Conservation (phyloP, 2,888 invertebrate species). For the Mallateleia sp. region DNA sequence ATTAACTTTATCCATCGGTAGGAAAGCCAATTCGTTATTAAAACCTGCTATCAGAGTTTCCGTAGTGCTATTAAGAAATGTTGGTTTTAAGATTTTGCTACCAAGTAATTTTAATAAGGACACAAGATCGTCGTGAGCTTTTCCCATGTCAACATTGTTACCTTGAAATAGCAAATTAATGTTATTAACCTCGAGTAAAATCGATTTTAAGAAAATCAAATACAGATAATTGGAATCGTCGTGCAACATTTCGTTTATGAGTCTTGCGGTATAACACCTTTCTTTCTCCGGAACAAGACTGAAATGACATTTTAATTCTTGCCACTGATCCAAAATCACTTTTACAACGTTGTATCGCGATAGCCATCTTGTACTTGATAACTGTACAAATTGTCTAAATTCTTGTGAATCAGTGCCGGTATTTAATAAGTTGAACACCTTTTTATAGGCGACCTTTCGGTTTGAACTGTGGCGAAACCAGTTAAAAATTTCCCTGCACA, state of each 20-base stretch:
- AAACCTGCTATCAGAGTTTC: constrained; percentile 23
- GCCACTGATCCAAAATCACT: constrained; percentile 73
- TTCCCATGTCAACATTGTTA: constrained; percentile 49
- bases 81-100: constrained; percentile 59
- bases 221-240: constrained; percentile 66
- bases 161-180: constrained; percentile 59
- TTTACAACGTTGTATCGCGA: constrained; percentile 73
- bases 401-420: background rate
- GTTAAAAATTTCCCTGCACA: constrained; percentile 39
- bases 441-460: background rate
- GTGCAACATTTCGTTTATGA: constrained; percentile 64
- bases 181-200: constrained; percentile 57
- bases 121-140: constrained; percentile 54
- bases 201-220: constrained; percentile 49
- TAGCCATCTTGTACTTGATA: constrained; percentile 77
- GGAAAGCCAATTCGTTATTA: constrained; percentile 54
- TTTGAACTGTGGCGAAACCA: constrained; percentile 41
- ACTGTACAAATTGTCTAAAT: constrained; percentile 59
- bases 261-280: constrained; percentile 68
- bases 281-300: constrained; percentile 46
- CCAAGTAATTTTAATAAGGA: constrained; percentile 48
- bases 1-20: constrained; percentile 36
- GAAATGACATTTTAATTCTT: constrained; percentile 70
- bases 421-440: background rate
- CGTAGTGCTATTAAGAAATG: constrained; percentile 27